phyloP scores from a whole-genome alignment of 2,113 vertebrate genomes.

The Leptocoma aspasia region DNA sequence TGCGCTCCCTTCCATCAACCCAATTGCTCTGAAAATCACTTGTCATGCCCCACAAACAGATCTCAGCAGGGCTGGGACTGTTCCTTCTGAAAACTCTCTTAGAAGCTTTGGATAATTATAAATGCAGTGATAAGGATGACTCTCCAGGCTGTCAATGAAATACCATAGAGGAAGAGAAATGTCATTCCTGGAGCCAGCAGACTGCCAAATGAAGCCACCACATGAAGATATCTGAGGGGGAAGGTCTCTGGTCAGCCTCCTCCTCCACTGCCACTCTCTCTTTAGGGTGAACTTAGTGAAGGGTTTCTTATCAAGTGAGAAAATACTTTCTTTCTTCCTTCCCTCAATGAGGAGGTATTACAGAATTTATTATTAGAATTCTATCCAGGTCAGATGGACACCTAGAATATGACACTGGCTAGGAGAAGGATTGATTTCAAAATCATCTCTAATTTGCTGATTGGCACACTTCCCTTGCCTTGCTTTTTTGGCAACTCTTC shows the following conservation, averaged over 20 bases:
- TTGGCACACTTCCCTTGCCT: background rate
- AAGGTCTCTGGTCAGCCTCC: background rate
- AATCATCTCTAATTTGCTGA: background rate
- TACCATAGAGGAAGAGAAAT: background rate
- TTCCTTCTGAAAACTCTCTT: background rate
- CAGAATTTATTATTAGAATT: background rate
- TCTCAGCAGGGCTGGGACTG: background rate
- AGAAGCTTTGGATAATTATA: background rate
- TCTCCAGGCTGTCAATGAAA: background rate
- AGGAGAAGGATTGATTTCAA: background rate
- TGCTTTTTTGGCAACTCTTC: background rate
- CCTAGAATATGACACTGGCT: background rate
- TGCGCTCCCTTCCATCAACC: background rate
- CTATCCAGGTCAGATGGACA: background rate
- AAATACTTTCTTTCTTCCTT: background rate
- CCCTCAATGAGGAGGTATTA: background rate
- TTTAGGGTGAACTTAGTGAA: background rate
- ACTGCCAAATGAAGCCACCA: background rate
- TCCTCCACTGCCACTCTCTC: background rate
- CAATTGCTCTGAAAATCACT: background rate
- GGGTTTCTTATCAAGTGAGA: background rate
- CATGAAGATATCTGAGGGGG: fast-evolving
- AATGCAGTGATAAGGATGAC: background rate
- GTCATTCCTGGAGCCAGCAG: background rate
- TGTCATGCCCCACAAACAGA: background rate